Conservation (phyloP, 2,888 invertebrate species). For the Gerosis bhagava region DNA sequence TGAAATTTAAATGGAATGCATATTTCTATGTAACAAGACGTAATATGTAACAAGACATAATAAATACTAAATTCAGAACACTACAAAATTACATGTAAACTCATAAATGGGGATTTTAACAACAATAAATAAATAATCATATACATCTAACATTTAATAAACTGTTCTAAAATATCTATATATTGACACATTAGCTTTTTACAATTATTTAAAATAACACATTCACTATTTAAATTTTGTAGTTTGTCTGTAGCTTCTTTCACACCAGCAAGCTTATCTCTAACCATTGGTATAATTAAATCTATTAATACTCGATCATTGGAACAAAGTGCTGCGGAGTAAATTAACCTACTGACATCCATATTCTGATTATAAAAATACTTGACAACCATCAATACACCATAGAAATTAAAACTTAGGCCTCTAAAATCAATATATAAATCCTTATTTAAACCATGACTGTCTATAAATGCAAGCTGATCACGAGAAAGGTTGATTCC, state of each 20-base stretch:
- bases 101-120: neutral
- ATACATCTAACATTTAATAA: slow-evolving; percentile 72
- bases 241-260: slow-evolving; percentile 56
- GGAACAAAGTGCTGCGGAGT: slow-evolving; percentile 70
- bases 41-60: no score
- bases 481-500: slow-evolving; percentile 73
- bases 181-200: slow-evolving; percentile 70
- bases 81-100: neutral
- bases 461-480: slow-evolving; percentile 84
- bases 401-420: slow-evolving; percentile 85
- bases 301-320: slow-evolving; percentile 60
- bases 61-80: no score
- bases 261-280: slow-evolving; percentile 50
- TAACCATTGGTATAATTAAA: slow-evolving; percentile 62
- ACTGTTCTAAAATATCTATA: slow-evolving; percentile 72
- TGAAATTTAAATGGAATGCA: no score
- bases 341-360: slow-evolving; percentile 68
- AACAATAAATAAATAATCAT: slow-evolving; percentile 11
- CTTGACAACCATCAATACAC: slow-evolving; percentile 69
- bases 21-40: no score
- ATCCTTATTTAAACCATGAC: slow-evolving; percentile 82
- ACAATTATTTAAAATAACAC: slow-evolving; percentile 68
- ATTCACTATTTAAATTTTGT: slow-evolving; percentile 45
- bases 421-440: slow-evolving; percentile 85
- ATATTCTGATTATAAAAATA: slow-evolving; percentile 63